These are phyloP conservation scores for Heliconius hortense DNA, from an alignment of 2,888 invertebrate genomes.

Conservation along the genomic window DNA sequence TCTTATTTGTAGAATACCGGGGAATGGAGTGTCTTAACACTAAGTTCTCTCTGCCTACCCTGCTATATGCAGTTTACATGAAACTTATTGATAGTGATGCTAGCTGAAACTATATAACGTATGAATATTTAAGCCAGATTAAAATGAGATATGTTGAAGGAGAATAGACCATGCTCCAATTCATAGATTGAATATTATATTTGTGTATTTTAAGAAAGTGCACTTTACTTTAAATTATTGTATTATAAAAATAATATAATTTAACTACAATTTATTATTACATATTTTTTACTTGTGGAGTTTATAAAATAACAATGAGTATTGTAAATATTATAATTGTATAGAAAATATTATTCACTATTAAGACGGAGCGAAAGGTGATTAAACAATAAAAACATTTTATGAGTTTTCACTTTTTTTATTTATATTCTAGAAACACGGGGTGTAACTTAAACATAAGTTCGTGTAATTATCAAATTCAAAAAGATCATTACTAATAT, in stretches of 20 bases:
- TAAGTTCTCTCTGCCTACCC: too few species aligned
- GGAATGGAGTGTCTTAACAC: too few species aligned
- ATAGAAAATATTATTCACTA: slow-evolving; percentile 5
- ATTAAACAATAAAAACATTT: slow-evolving; percentile 29
- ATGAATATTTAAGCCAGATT: neutral
- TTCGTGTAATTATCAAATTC: slow-evolving; percentile 31
- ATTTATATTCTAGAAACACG: slow-evolving; percentile 37
- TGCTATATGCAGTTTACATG: too few species aligned
- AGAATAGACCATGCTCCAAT: neutral
- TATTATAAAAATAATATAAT: slow-evolving; percentile 9
- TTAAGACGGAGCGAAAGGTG: slow-evolving; percentile 23
- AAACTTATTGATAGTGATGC: neutral
- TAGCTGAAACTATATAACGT: slow-evolving; percentile 13
- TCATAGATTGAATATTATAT: neutral
- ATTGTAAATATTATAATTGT: slow-evolving; percentile 28
- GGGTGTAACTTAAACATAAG: slow-evolving; percentile 36
- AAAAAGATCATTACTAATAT: slow-evolving; percentile 21
- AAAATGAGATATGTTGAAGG: neutral
- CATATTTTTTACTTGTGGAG: slow-evolving; percentile 22
- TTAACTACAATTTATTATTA: slow-evolving; percentile 21
- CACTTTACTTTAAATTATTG: slow-evolving; percentile 11
- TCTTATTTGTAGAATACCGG: neutral
- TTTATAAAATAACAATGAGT: slow-evolving; percentile 24
- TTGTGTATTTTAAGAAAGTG: slow-evolving; percentile 10
- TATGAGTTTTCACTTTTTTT: slow-evolving; percentile 31